A percentile compares a stretch with the other conserved stretches of the same genome.
phyloP scores from a whole-genome alignment of 1,140 invertebrate species.

The Pararge aegeria region DNA sequence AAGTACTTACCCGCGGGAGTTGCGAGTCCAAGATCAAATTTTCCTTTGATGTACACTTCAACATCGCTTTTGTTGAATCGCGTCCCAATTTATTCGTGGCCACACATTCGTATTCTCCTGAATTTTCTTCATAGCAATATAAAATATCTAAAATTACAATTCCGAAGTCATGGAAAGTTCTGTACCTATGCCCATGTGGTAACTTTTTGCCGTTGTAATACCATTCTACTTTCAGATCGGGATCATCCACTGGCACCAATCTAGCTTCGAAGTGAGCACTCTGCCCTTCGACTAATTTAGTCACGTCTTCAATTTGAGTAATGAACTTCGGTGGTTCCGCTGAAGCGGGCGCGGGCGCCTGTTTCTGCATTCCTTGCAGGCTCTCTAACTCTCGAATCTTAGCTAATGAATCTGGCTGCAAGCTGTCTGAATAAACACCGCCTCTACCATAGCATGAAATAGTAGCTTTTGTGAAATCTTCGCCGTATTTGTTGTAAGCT shows the following conservation, averaged over 20 bases:
- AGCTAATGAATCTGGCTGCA: conserved; percentile 96
- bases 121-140: conserved; percentile 98
- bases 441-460: conserved; percentile 91
- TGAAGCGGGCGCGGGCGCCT: conserved; percentile 83
- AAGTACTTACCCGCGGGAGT: conserved; percentile 87
- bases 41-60: conserved; percentile 93
- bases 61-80: conserved; percentile 90
- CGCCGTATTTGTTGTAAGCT: conserved; percentile 94
- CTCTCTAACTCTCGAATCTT: conserved; percentile 94
- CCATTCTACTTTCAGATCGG: conserved; percentile 96
- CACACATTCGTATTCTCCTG: conserved; percentile 94
- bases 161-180: conserved; percentile 98
- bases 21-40: conserved; percentile 97
- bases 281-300: conserved; percentile 93
- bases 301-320: conserved; percentile 91
- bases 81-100: conserved; percentile 95
- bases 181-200: conserved; percentile 94
- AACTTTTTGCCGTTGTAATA: conserved; percentile 96
- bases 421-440: conserved; percentile 94
- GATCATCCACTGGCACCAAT: conserved; percentile 94
- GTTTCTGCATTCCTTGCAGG: conserved; percentile 81
- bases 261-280: conserved; percentile 96
- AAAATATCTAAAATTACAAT: conserved; percentile 98
- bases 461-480: conserved; percentile 91
- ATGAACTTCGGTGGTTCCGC: conserved; percentile 94